These are phyloP conservation scores for Miniopterus natalensis DNA, from an alignment of 2,113 vertebrate genomes.

Conservation along the genomic window DNA sequence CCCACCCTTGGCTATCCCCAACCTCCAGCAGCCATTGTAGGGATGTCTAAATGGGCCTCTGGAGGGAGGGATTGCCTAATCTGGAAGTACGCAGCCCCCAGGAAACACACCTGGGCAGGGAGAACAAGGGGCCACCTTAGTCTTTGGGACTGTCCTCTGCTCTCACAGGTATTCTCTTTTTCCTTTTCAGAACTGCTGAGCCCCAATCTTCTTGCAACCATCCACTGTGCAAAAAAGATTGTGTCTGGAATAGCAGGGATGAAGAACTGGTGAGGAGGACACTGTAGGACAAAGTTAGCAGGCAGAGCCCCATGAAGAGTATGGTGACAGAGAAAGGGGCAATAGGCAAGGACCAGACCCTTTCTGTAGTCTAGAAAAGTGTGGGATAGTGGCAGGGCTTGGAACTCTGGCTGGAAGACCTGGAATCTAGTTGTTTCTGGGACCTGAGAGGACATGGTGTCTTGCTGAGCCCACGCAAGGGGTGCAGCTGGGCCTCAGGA, in stretches of 20 bases:
- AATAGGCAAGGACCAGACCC: not conserved
- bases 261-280: constrained; percentile 75
- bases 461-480: not conserved
- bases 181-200: constrained; percentile 71
- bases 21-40: not conserved
- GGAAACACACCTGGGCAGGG: not conserved
- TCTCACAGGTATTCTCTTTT: not conserved
- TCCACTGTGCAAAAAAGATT: constrained; percentile 76
- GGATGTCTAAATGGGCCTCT: not conserved
- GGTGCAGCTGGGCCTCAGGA: not conserved
- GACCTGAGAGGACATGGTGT: not conserved
- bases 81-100: not conserved
- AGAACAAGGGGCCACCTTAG: not conserved
- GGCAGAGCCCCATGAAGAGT: not conserved
- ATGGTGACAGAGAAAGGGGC: not conserved
- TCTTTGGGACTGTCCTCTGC: not conserved
- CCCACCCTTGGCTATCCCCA: too few species aligned
- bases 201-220: constrained; percentile 48
- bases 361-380: not conserved
- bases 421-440: not conserved
- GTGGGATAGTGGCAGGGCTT: not conserved
- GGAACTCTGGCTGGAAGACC: not conserved
- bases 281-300: not conserved
- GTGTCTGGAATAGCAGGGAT: constrained; percentile 53
- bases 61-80: not conserved